phyloP scores from a whole-genome alignment of 2,113 vertebrate species.

The Lycocorax pyrrhopterus region DNA sequence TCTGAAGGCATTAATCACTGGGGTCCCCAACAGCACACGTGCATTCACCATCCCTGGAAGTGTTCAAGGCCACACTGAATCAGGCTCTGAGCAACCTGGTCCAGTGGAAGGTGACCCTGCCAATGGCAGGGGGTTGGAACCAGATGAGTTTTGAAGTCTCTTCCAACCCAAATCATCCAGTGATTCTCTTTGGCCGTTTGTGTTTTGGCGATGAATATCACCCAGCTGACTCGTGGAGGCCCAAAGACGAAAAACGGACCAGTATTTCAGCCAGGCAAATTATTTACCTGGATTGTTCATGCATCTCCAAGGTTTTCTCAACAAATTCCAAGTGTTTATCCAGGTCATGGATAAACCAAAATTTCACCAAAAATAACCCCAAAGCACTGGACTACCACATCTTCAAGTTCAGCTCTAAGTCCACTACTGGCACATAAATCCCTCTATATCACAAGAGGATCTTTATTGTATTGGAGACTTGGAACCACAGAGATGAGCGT shows the following conservation, averaged over 20 bases:
- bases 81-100: neutral
- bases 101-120: neutral
- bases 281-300: neutral
- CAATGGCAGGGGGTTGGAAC: neutral
- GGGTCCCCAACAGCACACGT: accelerated
- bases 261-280: neutral
- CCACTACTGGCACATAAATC: conserved; percentile 27
- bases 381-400: neutral
- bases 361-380: conserved; percentile 18
- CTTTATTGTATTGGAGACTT: conserved; percentile 48
- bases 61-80: neutral
- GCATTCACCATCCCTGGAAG: neutral
- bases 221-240: neutral
- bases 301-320: neutral
- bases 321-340: neutral
- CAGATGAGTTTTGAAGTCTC: neutral
- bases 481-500: conserved; percentile 69
- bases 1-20: neutral
- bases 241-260: neutral
- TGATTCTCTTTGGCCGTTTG: neutral
- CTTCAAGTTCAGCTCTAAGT: conserved; percentile 28
- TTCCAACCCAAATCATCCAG: neutral
- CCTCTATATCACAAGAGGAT: neutral
- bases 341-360: neutral
- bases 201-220: neutral